Percentiles rank a stretch among this genome's conserved stretches.
Evolutionary conservation across 2,888 invertebrate species (phyloP).

Genomic region (Lasius platythorax): DNA sequence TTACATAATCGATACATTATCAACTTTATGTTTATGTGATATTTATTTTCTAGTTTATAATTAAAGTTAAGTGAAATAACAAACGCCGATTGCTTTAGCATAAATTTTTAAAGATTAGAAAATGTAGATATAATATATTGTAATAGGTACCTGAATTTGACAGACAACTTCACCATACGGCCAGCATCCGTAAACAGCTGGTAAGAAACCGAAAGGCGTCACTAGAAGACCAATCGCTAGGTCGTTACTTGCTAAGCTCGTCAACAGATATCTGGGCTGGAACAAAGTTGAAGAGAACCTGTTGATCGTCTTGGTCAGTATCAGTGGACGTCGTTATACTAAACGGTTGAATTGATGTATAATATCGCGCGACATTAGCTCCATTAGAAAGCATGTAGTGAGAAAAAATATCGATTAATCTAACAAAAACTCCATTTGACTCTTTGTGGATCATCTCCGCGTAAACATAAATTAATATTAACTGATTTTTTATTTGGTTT

Average conservation of each 20-base stretch:
- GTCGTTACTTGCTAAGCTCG: conserved; percentile 95
- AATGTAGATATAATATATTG: not conserved
- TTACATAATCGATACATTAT: not conserved
- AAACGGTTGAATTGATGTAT: conserved; percentile 24
- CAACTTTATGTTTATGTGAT: too few species aligned
- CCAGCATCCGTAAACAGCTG: conserved; percentile 95
- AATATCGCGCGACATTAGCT: not conserved
- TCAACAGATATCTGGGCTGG: conserved; percentile 95
- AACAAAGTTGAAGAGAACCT: conserved; percentile 78
- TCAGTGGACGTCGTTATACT: conserved; percentile 66
- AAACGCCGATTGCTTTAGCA: not conserved
- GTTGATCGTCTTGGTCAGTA: conserved; percentile 70
- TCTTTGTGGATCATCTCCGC: not conserved
- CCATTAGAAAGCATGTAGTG: not conserved
- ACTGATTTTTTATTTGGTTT: not conserved
- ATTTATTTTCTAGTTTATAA: not conserved
- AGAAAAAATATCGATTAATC: conserved; percentile 19
- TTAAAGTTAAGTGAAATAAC: not conserved
- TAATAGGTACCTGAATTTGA: conserved; percentile 92
- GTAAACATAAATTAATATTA: not conserved
- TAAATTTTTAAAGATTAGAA: not conserved
- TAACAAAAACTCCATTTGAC: not conserved
- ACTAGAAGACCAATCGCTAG: conserved; percentile 95
- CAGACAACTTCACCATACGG: conserved; percentile 96
- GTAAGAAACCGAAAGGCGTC: conserved; percentile 94